Base-by-base conservation (phyloP, 2,797 vertebrate genomes). In the Leucoraja ocellata region DNA sequence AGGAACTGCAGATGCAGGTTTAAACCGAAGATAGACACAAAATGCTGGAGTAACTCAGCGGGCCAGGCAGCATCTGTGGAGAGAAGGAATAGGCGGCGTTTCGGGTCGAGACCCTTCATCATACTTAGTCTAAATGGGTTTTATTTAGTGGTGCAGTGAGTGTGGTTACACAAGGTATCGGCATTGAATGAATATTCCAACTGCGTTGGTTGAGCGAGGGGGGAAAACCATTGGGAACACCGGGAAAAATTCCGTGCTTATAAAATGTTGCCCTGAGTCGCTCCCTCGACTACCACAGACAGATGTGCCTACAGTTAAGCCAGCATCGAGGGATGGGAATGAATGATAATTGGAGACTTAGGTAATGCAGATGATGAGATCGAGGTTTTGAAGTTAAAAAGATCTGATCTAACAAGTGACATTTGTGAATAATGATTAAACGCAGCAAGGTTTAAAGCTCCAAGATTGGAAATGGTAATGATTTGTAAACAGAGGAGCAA, bases 401-500 rank as follows among this genome's bases (percentile, higher is more conserved):
- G 84, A 88, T 88, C 84, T 88, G 61, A 88, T 36, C 32, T 88
- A 68, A 88, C 65, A 88, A 88, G 63, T 23, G 84, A 21, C 84
- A 21, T 74, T 88, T 68, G 84, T 36, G 84, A 88, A 68, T 36
- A 88, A 68, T 68, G 63, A 88, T 88, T 88, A 88, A 68, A 88
- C 36, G n/a, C 9, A 9, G 61, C 84, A 36, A 14, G 61, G 61
- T 88, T 68, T 88, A 88, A 86, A 68, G 61, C 84, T 68, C n/a
- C 0, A 68, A 88, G 84, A 88, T 68, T 68, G 65, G 65, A 88
- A 88, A 68, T 88, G 84, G 63, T 88, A 88, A 88, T 88, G n/a
- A 88, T 88, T 88, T 88, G 84, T 36, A 88, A 88, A 88, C 32
- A 88, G 84, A 21, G n/a, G n/a, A 88, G 63, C 18, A 68, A 65